Base-by-base conservation (phyloP, 2,797 vertebrate species). In the Pyrocephalus nanus region DNA sequence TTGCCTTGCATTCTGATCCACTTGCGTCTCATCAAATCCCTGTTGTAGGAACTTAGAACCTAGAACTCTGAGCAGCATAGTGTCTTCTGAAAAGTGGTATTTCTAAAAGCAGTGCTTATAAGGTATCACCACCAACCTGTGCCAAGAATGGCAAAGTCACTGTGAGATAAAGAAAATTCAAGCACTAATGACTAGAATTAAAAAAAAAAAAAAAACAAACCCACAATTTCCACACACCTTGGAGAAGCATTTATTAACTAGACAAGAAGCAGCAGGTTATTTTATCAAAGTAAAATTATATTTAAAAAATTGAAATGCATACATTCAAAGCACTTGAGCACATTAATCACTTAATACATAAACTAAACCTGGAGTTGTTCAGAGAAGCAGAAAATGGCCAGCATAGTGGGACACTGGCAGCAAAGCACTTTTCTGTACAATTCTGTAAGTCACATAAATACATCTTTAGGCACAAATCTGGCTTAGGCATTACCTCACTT, bases 201-300 rank as follows among this genome's bases (percentile, higher is more conserved):
- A 90, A 69, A 25, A 14, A 22, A 48, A 32, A 14, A 7, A 7
- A 1, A 6, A 3, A 5, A 42, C 40, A 40, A 38, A 40, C 14
- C 40, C 40, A 42, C 1, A 2, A 36, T 48, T 93, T 69, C 47
- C 86, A 92, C 51, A 77, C n/a, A 75, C 81, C 42, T 51, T 55
- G 27, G 34, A 95, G 42, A 94, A 90, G 30, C 43, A 76, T 92
- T 93, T 9, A 96, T 96, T 97, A 95, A 86, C 67, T 84, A 90
- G 42, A 70, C 48, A 90, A 85, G 54, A 71, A 96, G 72, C 54
- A 93, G 62, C 19, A 66, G 22, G 60, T 87, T 79, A 66, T 78
- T 96, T 95, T 92, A 87, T 57, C 91, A 64, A 93, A 88, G 53
- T 51, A 12, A 80, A 76, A 30, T 7, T 65, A 53, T 91, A 70